Evolutionary conservation across 2,888 invertebrate species (phyloP).

Genomic region (Polymixis flavicincta): DNA sequence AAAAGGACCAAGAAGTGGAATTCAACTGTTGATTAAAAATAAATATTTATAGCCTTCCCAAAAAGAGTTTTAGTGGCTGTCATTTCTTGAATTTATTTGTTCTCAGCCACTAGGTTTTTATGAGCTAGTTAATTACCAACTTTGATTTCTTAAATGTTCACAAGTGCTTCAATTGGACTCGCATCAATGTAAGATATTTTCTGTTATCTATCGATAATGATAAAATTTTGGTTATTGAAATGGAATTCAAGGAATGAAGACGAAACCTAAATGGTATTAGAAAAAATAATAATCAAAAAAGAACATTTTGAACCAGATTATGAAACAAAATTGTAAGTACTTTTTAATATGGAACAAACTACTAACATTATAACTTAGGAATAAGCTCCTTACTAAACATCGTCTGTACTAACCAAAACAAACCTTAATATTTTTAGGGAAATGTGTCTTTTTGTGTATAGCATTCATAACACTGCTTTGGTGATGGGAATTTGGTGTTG

Average conservation of each 20-base stretch:
- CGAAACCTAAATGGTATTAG: background rate
- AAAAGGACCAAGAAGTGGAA: background rate
- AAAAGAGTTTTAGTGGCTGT: background rate
- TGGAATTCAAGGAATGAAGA: background rate
- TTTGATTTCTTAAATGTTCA: background rate
- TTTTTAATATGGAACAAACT: background rate
- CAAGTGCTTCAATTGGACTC: slow-evolving; percentile 1
- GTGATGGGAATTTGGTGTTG: slow-evolving; percentile 43
- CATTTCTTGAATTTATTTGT: background rate
- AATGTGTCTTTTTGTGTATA: slow-evolving; percentile 6
- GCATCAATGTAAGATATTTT: background rate
- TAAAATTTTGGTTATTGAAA: background rate
- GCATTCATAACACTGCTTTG: slow-evolving; percentile 30
- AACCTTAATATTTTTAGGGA: background rate
- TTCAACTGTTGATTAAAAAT: background rate
- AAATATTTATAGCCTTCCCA: background rate
- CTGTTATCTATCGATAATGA: background rate
- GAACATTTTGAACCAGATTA: background rate
- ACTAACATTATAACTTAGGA: slow-evolving; percentile 22
- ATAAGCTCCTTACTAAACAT: slow-evolving; percentile 3
- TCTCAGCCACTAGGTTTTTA: background rate
- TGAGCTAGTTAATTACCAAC: background rate
- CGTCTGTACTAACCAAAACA: slow-evolving; percentile 2
- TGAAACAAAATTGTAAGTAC: slow-evolving; percentile 39
- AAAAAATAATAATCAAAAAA: background rate